Evolutionary conservation across 2,888 invertebrate genomes (phyloP).

Genomic region (Peribatodes rhomboidaria): DNA sequence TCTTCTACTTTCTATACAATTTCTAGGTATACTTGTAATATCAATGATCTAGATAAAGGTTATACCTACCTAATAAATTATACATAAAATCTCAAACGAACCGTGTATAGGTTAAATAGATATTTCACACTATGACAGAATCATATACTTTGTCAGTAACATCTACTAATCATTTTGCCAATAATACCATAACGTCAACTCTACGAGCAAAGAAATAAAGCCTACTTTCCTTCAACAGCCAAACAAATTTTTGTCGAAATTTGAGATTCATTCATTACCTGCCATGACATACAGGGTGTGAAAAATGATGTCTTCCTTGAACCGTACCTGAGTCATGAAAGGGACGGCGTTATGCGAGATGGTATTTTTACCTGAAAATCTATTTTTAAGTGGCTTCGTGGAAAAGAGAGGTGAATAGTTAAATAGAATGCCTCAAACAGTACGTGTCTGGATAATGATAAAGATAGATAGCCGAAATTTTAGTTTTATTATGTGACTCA

Average conservation of each 20-base stretch:
- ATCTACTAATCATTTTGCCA: background rate
- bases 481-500: too few relatives aligned
- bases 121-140: too few relatives aligned
- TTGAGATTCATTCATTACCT: constrained; percentile 60
- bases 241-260: constrained; percentile 44
- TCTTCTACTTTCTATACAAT: too few relatives aligned
- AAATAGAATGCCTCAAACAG: background rate
- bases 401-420: too few relatives aligned
- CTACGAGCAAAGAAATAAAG: constrained; percentile 10
- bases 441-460: background rate
- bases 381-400: constrained; percentile 24
- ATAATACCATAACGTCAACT: background rate
- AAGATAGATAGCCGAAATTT: too few relatives aligned
- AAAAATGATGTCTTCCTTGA: constrained; percentile 64
- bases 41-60: too few relatives aligned
- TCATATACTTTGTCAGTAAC: too few relatives aligned
- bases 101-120: too few relatives aligned
- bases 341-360: constrained; percentile 45
- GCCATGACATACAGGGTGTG: constrained; percentile 56
- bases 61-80: too few relatives aligned
- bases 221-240: constrained; percentile 24
- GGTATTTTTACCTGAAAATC: constrained; percentile 31
- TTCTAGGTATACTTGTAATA: too few relatives aligned
- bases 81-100: too few relatives aligned
- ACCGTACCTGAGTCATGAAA: constrained; percentile 58